Conservation (phyloP, 1,140 invertebrate genomes). For the Chironomus tepperi region DNA sequence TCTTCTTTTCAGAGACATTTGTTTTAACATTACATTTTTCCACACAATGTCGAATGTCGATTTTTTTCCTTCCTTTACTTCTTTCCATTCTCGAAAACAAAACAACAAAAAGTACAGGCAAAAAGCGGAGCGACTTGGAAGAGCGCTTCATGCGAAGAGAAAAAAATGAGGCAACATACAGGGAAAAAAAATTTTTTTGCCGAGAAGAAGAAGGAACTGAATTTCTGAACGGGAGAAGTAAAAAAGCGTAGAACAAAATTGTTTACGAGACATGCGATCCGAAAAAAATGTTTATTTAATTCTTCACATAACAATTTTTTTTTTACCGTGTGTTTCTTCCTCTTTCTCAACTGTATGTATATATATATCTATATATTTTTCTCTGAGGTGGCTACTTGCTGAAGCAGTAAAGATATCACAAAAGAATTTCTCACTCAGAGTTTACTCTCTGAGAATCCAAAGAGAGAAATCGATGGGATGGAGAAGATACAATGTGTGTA, state of each 20-base stretch:
- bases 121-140: no score
- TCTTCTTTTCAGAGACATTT: neutral
- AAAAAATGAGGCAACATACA: neutral
- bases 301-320: constrained; percentile 16
- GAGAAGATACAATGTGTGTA: no score
- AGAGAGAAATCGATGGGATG: neutral
- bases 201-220: neutral
- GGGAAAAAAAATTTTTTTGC: no score
- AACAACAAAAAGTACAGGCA: no score
- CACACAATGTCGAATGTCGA: neutral
- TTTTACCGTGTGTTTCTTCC: neutral
- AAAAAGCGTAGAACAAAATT: constrained; percentile 17
- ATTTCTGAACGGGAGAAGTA: neutral
- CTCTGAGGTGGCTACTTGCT: no score
- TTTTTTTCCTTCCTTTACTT: neutral
- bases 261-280: constrained; percentile 23
- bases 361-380: no score
- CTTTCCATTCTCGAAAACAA: neutral
- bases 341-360: no score
- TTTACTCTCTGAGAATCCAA: no score
- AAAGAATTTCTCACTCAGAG: no score
- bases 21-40: no score
- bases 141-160: neutral
- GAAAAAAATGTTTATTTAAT: constrained; percentile 24
- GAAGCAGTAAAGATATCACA: no score